Evolutionary conservation across 2,888 invertebrate genomes (phyloP).

Genomic region (Himalopsyche kuldschensis): DNA sequence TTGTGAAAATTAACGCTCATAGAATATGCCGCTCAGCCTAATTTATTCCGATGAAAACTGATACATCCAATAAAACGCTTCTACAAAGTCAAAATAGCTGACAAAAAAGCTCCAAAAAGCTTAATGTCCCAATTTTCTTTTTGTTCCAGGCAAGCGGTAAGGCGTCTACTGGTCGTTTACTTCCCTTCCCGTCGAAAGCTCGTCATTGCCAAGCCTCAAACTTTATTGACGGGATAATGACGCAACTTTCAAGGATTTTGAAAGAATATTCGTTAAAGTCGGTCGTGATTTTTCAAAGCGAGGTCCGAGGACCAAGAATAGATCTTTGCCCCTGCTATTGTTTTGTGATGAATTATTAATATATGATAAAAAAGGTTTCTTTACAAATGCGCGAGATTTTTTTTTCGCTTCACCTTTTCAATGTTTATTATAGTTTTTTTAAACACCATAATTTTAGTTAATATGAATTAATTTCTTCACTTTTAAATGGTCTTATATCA

Average conservation of each 20-base stretch:
- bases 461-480: no score
- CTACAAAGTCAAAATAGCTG: background rate
- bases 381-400: no score
- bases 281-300: background rate
- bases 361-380: no score
- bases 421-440: no score
- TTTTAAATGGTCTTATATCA: no score
- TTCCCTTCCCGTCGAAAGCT: background rate
- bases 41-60: background rate
- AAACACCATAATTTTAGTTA: no score
- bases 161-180: background rate
- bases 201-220: background rate
- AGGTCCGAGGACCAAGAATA: background rate
- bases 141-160: background rate
- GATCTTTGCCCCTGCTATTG: no score
- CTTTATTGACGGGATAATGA: conserved; percentile 21
- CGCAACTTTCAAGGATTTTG: conserved; percentile 16
- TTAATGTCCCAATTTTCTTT: background rate
- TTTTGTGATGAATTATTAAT: no score
- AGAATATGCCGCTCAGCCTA: background rate
- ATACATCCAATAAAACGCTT: background rate
- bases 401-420: no score
- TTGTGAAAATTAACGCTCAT: no score
- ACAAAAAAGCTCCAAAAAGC: background rate
- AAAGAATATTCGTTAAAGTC: background rate